phyloP scores from a whole-genome alignment of 2,797 vertebrate species.

The Oophaga sylvatica region DNA sequence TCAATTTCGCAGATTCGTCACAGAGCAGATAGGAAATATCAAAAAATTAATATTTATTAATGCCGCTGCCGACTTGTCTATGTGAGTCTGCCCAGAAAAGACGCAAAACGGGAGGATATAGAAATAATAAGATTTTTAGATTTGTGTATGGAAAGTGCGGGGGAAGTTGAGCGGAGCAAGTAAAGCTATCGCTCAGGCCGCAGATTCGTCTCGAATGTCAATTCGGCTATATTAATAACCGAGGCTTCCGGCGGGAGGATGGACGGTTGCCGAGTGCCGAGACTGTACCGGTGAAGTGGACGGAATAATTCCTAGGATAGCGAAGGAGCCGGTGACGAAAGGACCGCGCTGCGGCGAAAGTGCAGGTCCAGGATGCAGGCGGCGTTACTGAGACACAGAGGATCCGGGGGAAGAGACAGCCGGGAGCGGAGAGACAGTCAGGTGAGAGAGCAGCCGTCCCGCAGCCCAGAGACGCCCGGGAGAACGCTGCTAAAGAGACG shows the following conservation, averaged over 20 bases:
- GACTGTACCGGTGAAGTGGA: not conserved
- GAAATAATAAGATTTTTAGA: not conserved
- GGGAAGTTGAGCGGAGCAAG: not conserved
- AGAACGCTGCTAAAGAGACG: not conserved
- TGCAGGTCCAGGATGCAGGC: constrained; percentile 58
- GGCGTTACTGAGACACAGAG: constrained; percentile 40
- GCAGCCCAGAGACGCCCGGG: not conserved
- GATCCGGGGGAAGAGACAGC: constrained; percentile 54
- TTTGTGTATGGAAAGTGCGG: constrained; percentile 33
- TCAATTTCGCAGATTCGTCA: constrained; percentile 17
- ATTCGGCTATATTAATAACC: not conserved
- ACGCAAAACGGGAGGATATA: not conserved
- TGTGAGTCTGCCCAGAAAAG: not conserved
- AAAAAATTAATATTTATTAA: not conserved
- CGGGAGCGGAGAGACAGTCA: constrained; percentile 65
- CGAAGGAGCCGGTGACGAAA: not conserved
- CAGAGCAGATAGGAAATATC: not conserved
- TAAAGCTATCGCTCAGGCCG: not conserved
- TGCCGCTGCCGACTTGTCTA: not conserved
- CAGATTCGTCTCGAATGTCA: constrained; percentile 38
- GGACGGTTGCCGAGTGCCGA: not conserved
- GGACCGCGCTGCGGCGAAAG: constrained; percentile 23
- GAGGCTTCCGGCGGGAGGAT: not conserved
- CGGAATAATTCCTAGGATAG: not conserved
- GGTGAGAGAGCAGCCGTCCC: constrained; percentile 24